Base-by-base conservation (phyloP, 2,888 invertebrate species). In the Hoplodrina blanda region DNA sequence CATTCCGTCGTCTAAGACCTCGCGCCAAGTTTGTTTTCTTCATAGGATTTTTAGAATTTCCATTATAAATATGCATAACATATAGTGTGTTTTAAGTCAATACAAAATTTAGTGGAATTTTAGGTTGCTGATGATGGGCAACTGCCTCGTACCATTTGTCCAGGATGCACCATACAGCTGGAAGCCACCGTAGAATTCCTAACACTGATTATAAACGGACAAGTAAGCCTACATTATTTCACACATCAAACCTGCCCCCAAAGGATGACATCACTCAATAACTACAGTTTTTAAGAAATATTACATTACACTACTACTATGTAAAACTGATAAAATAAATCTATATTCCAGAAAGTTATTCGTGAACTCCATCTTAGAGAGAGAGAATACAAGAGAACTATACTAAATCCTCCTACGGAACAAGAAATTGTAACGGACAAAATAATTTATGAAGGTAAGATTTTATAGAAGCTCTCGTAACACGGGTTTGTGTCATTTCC, bases 101-200 rank as follows among this genome's bases (percentile, higher is more conserved):
- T 1, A 30, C 25, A 37, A 41, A 0, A 33, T 33, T 30, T 60
- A 15, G 8, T 68, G 73, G 75, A 69, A 57, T 93, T 93, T 56
- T 87, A 98, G 98, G 96, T 98, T 41, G 93, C 94, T 64, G 96
- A 97, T 89, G 97, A 98, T 95, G 97, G 97, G 0, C 97, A 97
- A 87, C 95, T 97, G 79, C 98, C 98, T 2, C 96, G 97, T 64
- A 97, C 97, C 25, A 97, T 98, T 82, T 98, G 98, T 87, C 97
- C 97, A 11, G 97, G 97, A 53, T 98, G 98, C 86, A 97, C 97
- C 75, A 97, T 98, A 70, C 98, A 98, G 89, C 88, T 98, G 82
- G 97, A 98, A 90, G 97, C 97, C 55, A 97, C 98, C 30, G 97
- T 97, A 68, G 97, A 97, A 85, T 98, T 98, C 91, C 96, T 98